Percentiles rank a stretch among this genome's conserved stretches.
Conservation (phyloP, 1,140 invertebrate genomes). For the Drosophila trapezifrons region DNA sequence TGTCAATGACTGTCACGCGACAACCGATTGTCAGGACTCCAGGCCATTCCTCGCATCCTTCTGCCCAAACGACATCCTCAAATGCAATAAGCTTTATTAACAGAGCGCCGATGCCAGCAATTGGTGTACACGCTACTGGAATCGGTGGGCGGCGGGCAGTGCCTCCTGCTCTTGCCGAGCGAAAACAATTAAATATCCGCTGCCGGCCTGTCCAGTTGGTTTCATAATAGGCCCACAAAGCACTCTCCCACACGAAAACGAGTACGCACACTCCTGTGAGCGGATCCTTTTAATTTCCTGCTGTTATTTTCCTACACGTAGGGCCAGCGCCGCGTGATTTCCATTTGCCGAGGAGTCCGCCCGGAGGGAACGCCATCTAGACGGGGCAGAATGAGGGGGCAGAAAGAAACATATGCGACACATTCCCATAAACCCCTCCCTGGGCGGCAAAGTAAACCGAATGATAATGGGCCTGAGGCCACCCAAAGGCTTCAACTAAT, state of each 20-base stretch:
- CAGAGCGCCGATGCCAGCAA: slow-evolving; percentile 23
- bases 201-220: slow-evolving; percentile 49
- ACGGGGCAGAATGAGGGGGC: not conserved
- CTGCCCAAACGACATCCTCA: slow-evolving; percentile 2
- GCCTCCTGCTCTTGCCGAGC: slow-evolving; percentile 10
- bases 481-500: slow-evolving; percentile 17
- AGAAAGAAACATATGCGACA: slow-evolving; percentile 58
- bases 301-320: slow-evolving; percentile 75
- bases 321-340: slow-evolving; percentile 64
- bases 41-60: not conserved
- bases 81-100: slow-evolving; percentile 67
- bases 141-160: not conserved
- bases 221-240: slow-evolving; percentile 59
- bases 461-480: slow-evolving; percentile 52
- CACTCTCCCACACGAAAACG: not conserved
- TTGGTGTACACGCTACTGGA: slow-evolving; percentile 43
- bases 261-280: slow-evolving; percentile 18
- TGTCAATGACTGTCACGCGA: slow-evolving; percentile 68
- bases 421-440: slow-evolving; percentile 58
- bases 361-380: not conserved
- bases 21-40: slow-evolving; percentile 24
- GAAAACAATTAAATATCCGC: slow-evolving; percentile 74
- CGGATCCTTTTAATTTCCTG: slow-evolving; percentile 79
- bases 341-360: slow-evolving; percentile 49
- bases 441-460: slow-evolving; percentile 41